Base-by-base conservation (phyloP, 2,113 vertebrate genomes). In the Planiliza haematocheilus region DNA sequence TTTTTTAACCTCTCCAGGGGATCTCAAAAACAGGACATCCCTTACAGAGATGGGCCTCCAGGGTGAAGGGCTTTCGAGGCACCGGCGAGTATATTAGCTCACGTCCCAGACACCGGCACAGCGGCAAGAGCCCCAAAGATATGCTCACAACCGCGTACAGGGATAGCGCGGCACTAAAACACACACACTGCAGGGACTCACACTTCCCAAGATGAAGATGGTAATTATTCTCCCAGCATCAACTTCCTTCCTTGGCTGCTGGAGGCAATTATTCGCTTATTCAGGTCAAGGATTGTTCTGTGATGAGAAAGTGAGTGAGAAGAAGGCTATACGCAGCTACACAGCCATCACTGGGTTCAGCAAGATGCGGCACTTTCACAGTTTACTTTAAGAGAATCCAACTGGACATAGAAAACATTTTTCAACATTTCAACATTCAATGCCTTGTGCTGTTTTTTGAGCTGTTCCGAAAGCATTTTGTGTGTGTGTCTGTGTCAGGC, bases 201-300 rank as follows among this genome's bases (percentile, higher is more conserved):
- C 69, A 43, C 52, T 50, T 58, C 63, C 56, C 56, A 53, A 42
- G 58, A 74, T 66, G 51, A 73, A 64, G 74, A 59, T 57, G 45
- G 68, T 70, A 88, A 89, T 91, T 80, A 89, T 85, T 84, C 65
- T 86, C 41, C 45, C 74, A 87, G 76, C 83, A 79, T 79, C 82
- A 45, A 71, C 77, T 84, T 87, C 52, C 62, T 58, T 68, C 48
- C 68, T 66, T 60, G 74, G 49, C 74, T 38, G 42, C 74, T 61
- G 4, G 14, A 65, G 79, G 88, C 81, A 75, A 69, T 86, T 57
- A 74, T 59, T 75, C 42, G 1, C 74, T 68, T 77, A 88, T 82
- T 80, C 66, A 80, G 85, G 85, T 86, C 88, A 91, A 80, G 80
- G 79, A 73, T 64, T 66, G 30, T 52, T 61, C 56, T 53, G 51